These are phyloP conservation scores for Danio choprae DNA, from an alignment of 2,797 vertebrate genomes.

Conservation along the genomic window DNA sequence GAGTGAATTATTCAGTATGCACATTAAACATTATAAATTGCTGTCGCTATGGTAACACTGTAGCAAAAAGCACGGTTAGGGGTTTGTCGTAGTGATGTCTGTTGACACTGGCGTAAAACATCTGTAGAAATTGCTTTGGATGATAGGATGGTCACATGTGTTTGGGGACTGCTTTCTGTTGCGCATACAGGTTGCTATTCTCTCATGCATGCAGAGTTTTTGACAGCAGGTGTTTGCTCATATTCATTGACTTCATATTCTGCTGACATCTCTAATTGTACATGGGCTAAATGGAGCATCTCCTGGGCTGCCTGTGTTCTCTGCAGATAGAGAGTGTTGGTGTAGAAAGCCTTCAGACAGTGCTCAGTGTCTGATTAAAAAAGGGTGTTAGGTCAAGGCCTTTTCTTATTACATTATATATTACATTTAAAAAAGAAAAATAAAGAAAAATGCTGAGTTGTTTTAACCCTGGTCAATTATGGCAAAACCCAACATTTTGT, in stretches of 20 bases:
- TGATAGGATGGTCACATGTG: conserved; percentile 1
- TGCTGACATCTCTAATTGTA: conserved; percentile 19
- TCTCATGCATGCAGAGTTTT: background rate
- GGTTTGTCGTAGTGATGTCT: conserved; percentile 46
- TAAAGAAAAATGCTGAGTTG: too few relatives aligned
- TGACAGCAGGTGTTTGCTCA: conserved; percentile 32
- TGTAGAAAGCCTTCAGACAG: background rate
- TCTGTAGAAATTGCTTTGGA: conserved; percentile 41
- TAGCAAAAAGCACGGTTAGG: conserved; percentile 23
- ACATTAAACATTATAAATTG: conserved; percentile 64
- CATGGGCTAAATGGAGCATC: background rate
- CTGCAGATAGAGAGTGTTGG: background rate
- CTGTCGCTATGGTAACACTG: conserved; percentile 78
- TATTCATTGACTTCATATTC: conserved; percentile 16
- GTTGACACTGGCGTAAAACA: conserved; percentile 47
- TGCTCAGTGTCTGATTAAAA: background rate
- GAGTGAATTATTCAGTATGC: conserved; percentile 58
- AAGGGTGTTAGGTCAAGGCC: background rate
- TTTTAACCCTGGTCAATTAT: too few relatives aligned
- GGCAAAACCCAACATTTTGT: too few relatives aligned
- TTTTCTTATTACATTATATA: background rate
- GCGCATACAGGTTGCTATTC: background rate
- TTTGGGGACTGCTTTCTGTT: background rate
- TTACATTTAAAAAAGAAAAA: too few relatives aligned
- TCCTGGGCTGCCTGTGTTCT: background rate